Evolutionary conservation across 2,113 vertebrate species (phyloP).

Genomic region (Trachemys scripta): DNA sequence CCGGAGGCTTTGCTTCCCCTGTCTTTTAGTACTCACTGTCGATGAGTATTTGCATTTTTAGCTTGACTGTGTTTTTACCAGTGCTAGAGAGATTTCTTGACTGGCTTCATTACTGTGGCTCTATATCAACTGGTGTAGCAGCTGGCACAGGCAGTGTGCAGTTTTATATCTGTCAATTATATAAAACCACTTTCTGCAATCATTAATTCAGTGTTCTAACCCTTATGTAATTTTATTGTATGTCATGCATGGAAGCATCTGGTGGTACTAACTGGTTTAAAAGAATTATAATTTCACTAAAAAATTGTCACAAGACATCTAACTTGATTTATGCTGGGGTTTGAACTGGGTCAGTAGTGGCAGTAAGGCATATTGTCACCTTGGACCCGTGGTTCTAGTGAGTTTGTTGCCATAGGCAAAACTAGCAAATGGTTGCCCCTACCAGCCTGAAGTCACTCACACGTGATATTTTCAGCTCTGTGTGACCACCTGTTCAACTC

Average conservation of each 20-base stretch:
- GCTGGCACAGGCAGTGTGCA: slow-evolving; percentile 55
- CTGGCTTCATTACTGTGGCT: slow-evolving; percentile 20
- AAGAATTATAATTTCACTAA: background rate
- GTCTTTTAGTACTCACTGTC: background rate
- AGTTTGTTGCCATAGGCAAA: background rate
- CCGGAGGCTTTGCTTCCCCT: background rate
- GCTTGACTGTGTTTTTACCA: slow-evolving; percentile 4
- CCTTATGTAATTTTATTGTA: background rate
- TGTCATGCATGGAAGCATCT: background rate
- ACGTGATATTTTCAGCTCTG: background rate
- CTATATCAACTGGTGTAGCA: slow-evolving; percentile 42
- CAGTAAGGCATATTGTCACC: background rate
- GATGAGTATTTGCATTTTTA: background rate
- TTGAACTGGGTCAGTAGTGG: background rate
- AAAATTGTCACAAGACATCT: background rate
- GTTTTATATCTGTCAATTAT: slow-evolving; percentile 48
- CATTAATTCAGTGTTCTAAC: background rate
- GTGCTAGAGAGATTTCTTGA: slow-evolving; percentile 6
- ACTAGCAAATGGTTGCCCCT: background rate
- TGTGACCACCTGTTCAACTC: background rate
- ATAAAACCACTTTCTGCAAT: slow-evolving; percentile 10
- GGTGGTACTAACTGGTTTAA: slow-evolving; percentile 9
- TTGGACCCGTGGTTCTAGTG: background rate
- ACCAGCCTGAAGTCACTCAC: background rate
- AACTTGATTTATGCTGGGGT: background rate